Base-by-base conservation (phyloP, 1,140 invertebrate genomes). In the Papilio helenus region DNA sequence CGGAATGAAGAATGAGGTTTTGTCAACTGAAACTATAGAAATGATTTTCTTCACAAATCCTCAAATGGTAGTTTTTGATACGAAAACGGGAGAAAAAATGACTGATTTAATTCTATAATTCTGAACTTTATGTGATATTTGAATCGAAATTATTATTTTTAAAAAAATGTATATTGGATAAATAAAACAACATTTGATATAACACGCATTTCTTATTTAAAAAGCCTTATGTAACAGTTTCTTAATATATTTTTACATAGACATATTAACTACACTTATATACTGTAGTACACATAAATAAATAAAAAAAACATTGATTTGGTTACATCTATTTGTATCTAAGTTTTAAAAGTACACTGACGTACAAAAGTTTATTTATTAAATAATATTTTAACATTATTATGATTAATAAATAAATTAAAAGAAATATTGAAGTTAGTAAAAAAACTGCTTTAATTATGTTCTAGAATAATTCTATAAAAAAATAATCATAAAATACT, bases 21-120 rank as follows among this genome's bases (percentile, higher is more conserved):
- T 55, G 4, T 86, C 84, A 0, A 82, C 72, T 0, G 85, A 90
- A 61, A 34, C 83, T n/a, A 86, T 90, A 4, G 79, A 86, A 8
- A 49, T 74, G 5, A 49, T 14, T 3, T 51, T 74, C 26, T 49
- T 29, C 7, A 46, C 44, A 20, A 74, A 74, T 26, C 72, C 72
- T 16, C 12, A 49, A 46, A 51, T 74, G 26, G 12, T 74, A 20
- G 44, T 74, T 23, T 49, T 74, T 23, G 72, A 74, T 23, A 74
- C 72, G 42, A 74, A 46, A 23, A 74, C 72, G 0, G 44, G 72
- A 14, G 72, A 44, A 74, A 14, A 46, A 46, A 74, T 74, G 72
- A 74, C 72, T 26, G 72, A 49, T 74, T 23, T 74, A 44, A 46
- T 46, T 74, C 0, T 74, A 49, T 49, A 39, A 39, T 8, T 8